Evolutionary conservation across 2,113 vertebrate genomes (phyloP).

Genomic region (Neotragus moschatus): DNA sequence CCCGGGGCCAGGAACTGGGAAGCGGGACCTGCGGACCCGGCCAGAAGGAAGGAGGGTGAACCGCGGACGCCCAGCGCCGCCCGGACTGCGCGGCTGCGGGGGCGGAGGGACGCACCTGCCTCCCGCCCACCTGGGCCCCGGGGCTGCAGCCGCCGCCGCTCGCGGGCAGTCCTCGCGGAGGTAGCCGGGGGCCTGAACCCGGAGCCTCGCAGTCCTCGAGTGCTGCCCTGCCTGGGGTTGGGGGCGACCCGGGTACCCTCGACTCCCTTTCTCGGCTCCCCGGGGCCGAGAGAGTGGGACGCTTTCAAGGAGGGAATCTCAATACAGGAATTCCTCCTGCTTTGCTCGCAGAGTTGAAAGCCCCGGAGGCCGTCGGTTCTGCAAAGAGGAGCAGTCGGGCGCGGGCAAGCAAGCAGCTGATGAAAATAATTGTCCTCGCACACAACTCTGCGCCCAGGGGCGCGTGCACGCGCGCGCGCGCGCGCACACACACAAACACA

Average conservation of each 20-base stretch:
- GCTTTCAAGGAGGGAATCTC: background rate
- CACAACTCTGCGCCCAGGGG: background rate
- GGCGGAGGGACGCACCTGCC: constrained; percentile 46
- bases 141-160: background rate
- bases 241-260: background rate
- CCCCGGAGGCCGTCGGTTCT: constrained; percentile 1
- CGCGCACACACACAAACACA: background rate
- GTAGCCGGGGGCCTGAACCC: background rate
- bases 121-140: background rate
- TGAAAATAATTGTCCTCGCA: constrained; percentile 23
- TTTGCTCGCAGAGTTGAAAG: constrained; percentile 18
- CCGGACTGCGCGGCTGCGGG: fast-evolving
- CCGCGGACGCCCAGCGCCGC: background rate
- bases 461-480: background rate
- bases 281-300: background rate
- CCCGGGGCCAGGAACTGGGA: background rate
- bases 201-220: background rate
- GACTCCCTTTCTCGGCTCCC: background rate
- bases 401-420: constrained; percentile 17
- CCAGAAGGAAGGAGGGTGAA: background rate
- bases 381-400: constrained; percentile 20
- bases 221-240: background rate
- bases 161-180: background rate
- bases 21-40: background rate
- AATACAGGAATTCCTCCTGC: constrained; percentile 4